Base-by-base conservation (phyloP, 2,113 vertebrate species). In the Diadophis punctatus region DNA sequence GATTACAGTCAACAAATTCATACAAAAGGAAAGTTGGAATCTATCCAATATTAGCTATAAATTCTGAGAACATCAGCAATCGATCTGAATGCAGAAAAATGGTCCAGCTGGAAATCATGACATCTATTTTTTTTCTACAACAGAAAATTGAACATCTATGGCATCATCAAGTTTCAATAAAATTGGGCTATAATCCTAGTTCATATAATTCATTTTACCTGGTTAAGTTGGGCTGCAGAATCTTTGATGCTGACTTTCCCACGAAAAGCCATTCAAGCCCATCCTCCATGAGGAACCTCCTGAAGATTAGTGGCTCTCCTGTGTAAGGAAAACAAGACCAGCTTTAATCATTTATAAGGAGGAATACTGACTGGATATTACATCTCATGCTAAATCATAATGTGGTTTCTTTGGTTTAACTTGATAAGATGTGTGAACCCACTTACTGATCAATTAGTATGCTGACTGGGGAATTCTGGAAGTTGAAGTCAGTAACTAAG, bases 171-270 rank as follows among this genome's bases (percentile, higher is more conserved):
- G 58, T 20, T 85, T 49, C 39, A 7, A 11, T 49, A 0, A 87
- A 0, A 0, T 0, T 0, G 11, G 12, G 11, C 34, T 63, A 39
- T 0, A 0, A 58, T 20, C 39, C 49, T 74, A 90, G 85, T 87
- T 94, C 52, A 90, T 46, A 58, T 55, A 58, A 46, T 10, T 34
- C 8, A 0, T 2, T 91, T 95, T 30, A 96, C 96, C 96, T 94
- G 93, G 0, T 10, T 16, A 11, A 92, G 90, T 89, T 30, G 94
- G 92, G 90, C 9, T 10, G 1, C 23, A 56, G 92, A 48, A 49
- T 55, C 46, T 60, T 39, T 92, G n/a, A 16, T 0, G 0, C 74
- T 7, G 0, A 0, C 0, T 90, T 90, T 90, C 9, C 89, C 90
- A 2, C 87, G 12, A 30, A 0, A 16, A 51, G 43, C 2, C 93